Conservation (phyloP, 2,797 vertebrate genomes). For the Xenentodon cancila region DNA sequence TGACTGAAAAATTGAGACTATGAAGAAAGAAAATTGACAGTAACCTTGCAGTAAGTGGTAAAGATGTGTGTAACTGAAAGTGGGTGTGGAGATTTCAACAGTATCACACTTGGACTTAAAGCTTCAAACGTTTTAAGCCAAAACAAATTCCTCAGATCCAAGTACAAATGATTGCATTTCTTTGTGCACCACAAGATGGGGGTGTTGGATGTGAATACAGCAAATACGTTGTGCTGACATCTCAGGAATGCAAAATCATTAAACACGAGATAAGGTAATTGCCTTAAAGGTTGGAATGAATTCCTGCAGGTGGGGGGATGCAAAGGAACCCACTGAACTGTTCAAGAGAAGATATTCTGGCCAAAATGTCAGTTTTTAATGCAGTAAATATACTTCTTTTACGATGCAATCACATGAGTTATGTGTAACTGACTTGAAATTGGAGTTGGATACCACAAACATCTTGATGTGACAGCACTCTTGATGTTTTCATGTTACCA, state of each 20-base stretch:
- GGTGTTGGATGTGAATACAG: conserved; percentile 23
- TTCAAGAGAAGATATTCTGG: background rate
- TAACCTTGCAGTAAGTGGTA: background rate
- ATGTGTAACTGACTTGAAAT: background rate
- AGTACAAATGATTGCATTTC: background rate
- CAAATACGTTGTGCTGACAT: background rate
- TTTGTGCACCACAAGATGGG: conserved; percentile 51
- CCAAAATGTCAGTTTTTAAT: too few species aligned
- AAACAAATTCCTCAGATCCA: background rate
- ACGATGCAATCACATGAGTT: background rate
- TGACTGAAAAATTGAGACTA: too few species aligned
- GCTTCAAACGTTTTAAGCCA: background rate
- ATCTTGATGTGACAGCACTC: background rate
- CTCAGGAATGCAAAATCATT: conserved; percentile 10
- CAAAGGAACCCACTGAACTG: conserved; percentile 17
- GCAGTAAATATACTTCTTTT: too few species aligned
- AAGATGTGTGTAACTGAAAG: too few species aligned
- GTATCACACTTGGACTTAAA: background rate
- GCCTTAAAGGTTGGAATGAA: conserved; percentile 12
- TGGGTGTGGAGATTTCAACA: background rate
- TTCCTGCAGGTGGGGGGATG: conserved; percentile 18
- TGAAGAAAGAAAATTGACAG: background rate
- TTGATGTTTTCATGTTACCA: background rate
- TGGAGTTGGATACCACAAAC: too few species aligned
- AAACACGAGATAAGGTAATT: conserved; percentile 10